Evolutionary conservation across 2,113 vertebrate genomes (phyloP).

Genomic region (chimpanzee (Pan troglodytes)): NHGRI_mPanTro3-v2.1_pri NC_072410.2:93024001-93024500

Average conservation of each 20-base stretch:
- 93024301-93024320: not conserved
- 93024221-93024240: too few relatives aligned
- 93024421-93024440: not conserved
- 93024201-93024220: not conserved
- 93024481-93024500: not conserved
- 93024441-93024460: not conserved
- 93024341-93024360: not conserved
- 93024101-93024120: not conserved
- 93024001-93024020: slow-evolving; percentile 11
- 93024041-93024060: not conserved
- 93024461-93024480: not conserved
- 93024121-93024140: not conserved
- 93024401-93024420: not conserved
- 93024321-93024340: not conserved
- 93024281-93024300: not conserved
- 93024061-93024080: not conserved
- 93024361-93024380: not conserved
- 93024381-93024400: not conserved
- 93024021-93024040: not conserved
- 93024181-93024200: not conserved
- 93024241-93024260: not conserved
- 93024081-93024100: not conserved
- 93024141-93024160: not conserved
- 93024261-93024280: not conserved
- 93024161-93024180: not conserved